phyloP scores from a whole-genome alignment of 2,113 vertebrate species.

The Solea senegalensis region DNA sequence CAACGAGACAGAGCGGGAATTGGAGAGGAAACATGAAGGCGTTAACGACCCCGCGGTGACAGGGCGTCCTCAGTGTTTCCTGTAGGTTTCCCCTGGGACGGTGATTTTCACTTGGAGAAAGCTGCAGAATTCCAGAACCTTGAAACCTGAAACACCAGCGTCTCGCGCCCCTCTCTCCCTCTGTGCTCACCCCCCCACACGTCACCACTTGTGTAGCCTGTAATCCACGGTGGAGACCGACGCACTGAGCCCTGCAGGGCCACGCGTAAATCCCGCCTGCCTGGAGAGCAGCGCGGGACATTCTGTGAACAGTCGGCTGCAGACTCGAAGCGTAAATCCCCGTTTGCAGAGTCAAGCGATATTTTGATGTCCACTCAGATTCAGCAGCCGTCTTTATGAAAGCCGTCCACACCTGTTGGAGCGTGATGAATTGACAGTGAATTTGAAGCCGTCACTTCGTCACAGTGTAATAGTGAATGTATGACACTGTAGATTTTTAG shows the following conservation, averaged over 20 bases:
- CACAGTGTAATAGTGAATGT: no score
- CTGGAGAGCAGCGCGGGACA: slow-evolving; percentile 25
- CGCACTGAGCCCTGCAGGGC: slow-evolving; percentile 30
- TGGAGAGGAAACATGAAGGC: slow-evolving; percentile 63
- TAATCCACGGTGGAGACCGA: slow-evolving; percentile 48
- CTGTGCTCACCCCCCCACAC: slow-evolving; percentile 51
- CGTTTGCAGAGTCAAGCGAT: slow-evolving; percentile 68
- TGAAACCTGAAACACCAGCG: slow-evolving; percentile 62
- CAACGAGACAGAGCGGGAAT: slow-evolving; percentile 51
- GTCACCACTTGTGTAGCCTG: slow-evolving; percentile 50
- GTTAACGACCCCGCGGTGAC: slow-evolving; percentile 55
- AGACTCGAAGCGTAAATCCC: slow-evolving; percentile 65
- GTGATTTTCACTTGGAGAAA: slow-evolving; percentile 50
- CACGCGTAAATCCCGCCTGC: slow-evolving; percentile 43
- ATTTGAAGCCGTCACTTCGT: slow-evolving; percentile 4
- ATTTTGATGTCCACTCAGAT: slow-evolving; percentile 67
- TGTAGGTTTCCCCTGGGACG: slow-evolving; percentile 50
- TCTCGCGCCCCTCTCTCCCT: slow-evolving; percentile 43
- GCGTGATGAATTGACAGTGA: slow-evolving; percentile 39
- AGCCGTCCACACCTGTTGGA: slow-evolving; percentile 71
- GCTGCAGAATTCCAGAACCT: slow-evolving; percentile 50
- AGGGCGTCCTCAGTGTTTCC: slow-evolving; percentile 44
- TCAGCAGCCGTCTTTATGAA: slow-evolving; percentile 59
- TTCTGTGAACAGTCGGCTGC: slow-evolving; percentile 40
- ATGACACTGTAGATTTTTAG: no score